Conservation (phyloP, 2,888 invertebrate genomes). For the Rotaria macrura region DNA sequence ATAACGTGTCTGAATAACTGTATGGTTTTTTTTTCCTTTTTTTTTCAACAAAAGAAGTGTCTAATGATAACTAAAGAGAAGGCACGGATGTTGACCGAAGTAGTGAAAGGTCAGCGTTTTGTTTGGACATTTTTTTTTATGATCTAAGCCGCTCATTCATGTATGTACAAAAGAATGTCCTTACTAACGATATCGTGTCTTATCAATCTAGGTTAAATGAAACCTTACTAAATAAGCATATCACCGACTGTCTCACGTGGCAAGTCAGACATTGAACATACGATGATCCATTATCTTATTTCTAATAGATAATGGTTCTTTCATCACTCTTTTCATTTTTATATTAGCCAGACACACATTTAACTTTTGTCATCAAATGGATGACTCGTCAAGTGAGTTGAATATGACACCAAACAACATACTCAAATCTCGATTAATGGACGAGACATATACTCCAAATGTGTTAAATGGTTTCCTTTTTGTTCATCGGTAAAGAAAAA, state of each 20-base stretch:
- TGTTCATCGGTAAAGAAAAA: slow-evolving; percentile 1
- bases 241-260: not conserved
- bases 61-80: slow-evolving; percentile 12
- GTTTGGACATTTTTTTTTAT: not conserved
- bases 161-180: not conserved
- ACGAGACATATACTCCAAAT: not conserved
- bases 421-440: slow-evolving; percentile 8
- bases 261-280: not conserved
- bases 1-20: not conserved
- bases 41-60: not conserved
- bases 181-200: not conserved
- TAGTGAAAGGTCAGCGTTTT: not conserved
- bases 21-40: not conserved
- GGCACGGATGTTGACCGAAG: not conserved
- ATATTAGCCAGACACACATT: not conserved
- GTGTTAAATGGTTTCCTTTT: not conserved
- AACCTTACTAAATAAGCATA: not conserved
- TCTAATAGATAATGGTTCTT: slow-evolving; percentile 8
- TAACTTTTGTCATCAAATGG: not conserved
- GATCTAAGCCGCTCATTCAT: not conserved
- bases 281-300: slow-evolving; percentile 12
- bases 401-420: slow-evolving; percentile 8
- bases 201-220: not conserved
- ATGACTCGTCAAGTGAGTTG: slow-evolving; percentile 10
- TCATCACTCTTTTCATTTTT: slow-evolving; percentile 10